Evolutionary conservation across 2,888 invertebrate species (phyloP).

Genomic region (Oligia fasciuncula): DNA sequence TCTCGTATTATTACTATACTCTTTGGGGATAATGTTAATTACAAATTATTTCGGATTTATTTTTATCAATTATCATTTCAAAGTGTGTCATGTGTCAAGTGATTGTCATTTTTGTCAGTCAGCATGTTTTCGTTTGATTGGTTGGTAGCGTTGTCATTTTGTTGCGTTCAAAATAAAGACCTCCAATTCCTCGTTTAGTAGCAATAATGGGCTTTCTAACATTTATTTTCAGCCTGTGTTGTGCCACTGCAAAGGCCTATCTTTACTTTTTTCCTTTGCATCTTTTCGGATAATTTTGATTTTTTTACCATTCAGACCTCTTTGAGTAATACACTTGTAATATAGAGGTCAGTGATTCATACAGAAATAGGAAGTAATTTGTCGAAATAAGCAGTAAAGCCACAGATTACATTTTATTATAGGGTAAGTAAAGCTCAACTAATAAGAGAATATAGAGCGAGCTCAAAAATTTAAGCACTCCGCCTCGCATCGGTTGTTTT

Average conservation of each 20-base stretch:
- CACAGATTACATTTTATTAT: no score
- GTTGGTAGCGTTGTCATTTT: constrained; percentile 24
- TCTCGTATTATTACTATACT: neutral
- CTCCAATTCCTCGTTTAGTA: neutral
- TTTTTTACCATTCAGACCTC: neutral
- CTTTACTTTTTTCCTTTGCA: neutral
- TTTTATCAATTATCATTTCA: neutral
- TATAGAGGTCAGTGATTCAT: no score
- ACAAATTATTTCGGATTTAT: constrained; percentile 7
- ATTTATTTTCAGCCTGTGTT: constrained; percentile 1
- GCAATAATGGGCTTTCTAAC: neutral
- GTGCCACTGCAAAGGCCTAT: neutral
- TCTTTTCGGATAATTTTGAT: neutral
- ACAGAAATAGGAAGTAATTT: neutral
- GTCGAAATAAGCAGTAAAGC: neutral
- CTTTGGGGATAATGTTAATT: neutral
- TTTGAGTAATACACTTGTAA: no score
- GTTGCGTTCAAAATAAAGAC: constrained; percentile 17
- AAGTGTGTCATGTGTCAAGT: constrained; percentile 17
- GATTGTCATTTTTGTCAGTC: constrained; percentile 1
- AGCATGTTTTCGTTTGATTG: constrained; percentile 1
- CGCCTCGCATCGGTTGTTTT: no score
- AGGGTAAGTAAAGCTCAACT: neutral
- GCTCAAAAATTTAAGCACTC: neutral
- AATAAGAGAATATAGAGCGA: neutral